phyloP scores from a whole-genome alignment of 2,888 invertebrate genomes.

The Strigamia maritima region DNA sequence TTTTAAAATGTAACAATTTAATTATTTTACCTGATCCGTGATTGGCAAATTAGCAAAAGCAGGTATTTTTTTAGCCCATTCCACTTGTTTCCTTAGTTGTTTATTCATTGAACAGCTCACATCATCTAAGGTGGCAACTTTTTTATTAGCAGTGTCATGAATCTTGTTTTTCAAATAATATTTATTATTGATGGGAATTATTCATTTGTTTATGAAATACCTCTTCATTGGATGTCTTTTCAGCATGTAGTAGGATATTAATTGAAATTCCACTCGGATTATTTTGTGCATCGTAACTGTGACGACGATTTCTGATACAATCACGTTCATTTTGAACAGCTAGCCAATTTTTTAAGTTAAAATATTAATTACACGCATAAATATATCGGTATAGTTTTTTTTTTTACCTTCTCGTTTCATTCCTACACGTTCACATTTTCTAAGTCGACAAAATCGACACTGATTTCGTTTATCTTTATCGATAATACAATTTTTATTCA shows the following conservation, averaged over 20 bases:
- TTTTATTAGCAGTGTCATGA: slow-evolving; percentile 60
- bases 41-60: slow-evolving; percentile 90
- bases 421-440: slow-evolving; percentile 95
- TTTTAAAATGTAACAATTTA: too few species aligned
- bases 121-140: slow-evolving; percentile 89
- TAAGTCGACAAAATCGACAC: slow-evolving; percentile 89
- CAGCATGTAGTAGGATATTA: slow-evolving; percentile 82
- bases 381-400: slow-evolving; percentile 35
- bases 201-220: slow-evolving; percentile 53
- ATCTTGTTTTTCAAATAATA: neutral
- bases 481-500: slow-evolving; percentile 86
- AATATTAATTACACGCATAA: neutral
- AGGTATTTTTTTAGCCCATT: slow-evolving; percentile 98
- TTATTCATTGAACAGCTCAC: slow-evolving; percentile 98
- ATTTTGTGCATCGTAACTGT: slow-evolving; percentile 82
- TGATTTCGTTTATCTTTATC: slow-evolving; percentile 98
- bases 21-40: slow-evolving; percentile 78
- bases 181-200: neutral
- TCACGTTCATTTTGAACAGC: slow-evolving; percentile 99
- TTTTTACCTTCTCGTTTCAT: slow-evolving; percentile 69
- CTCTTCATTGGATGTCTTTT: slow-evolving; percentile 79
- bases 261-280: slow-evolving; percentile 80
- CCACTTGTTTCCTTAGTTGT: slow-evolving; percentile 88
- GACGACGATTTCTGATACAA: slow-evolving; percentile 87
- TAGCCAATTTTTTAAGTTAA: slow-evolving; percentile 48